These are phyloP conservation scores for Pterocles orientalis DNA, from an alignment of 2,113 vertebrate genomes.

Conservation along the genomic window DNA sequence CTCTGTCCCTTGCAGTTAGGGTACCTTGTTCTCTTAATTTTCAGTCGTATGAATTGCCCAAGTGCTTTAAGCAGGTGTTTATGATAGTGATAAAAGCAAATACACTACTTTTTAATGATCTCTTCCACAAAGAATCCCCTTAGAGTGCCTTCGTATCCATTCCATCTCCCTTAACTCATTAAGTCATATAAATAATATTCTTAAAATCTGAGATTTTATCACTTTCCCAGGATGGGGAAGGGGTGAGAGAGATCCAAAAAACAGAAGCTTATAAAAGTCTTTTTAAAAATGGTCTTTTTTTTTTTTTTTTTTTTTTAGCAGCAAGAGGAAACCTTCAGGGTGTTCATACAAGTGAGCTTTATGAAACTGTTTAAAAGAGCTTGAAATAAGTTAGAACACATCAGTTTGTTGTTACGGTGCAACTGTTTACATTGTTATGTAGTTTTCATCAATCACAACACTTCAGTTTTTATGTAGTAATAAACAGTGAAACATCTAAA, in stretches of 20 bases:
- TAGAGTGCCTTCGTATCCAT: not conserved
- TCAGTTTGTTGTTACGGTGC: conserved; percentile 21
- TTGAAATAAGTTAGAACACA: conserved; percentile 46
- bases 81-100: not conserved
- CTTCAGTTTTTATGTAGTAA: conserved; percentile 42
- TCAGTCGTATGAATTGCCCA: not conserved
- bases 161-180: conserved; percentile 24
- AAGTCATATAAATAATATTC: not conserved
- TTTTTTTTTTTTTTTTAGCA: not conserved
- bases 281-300: not conserved
- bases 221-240: not conserved
- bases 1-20: not conserved
- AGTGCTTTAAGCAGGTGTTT: not conserved
- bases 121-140: not conserved
- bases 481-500: conserved; percentile 33
- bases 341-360: conserved; percentile 27
- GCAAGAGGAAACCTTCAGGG: not conserved
- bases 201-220: conserved; percentile 26
- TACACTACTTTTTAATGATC: not conserved
- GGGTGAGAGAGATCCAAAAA: not conserved
- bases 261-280: not conserved
- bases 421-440: conserved; percentile 24
- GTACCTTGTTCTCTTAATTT: not conserved
- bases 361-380: conserved; percentile 46
- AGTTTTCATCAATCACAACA: conserved; percentile 42